Evolutionary conservation across 2,888 invertebrate species (phyloP).

Genomic region (Octodonta nipae): DNA sequence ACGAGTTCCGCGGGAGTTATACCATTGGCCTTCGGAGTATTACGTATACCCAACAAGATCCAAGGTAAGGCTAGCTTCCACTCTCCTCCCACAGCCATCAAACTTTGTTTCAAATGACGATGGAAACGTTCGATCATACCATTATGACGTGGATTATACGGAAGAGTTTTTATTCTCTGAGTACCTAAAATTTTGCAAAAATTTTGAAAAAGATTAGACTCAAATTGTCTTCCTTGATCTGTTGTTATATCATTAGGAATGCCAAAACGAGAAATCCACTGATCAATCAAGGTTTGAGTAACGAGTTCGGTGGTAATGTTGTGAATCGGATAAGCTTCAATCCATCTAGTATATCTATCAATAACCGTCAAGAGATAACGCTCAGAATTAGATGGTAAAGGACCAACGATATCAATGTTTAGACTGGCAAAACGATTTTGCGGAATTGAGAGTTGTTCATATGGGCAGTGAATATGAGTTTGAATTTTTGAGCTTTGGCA

Average conservation of each 20-base stretch:
- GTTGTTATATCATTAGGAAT: background rate
- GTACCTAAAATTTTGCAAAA: background rate
- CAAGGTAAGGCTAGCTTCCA: too few relatives aligned
- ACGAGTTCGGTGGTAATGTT: background rate
- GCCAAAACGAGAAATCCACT: background rate
- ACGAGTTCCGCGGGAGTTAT: too few relatives aligned
- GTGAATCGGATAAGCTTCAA: background rate
- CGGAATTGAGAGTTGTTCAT: too few relatives aligned
- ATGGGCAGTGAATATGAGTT: too few relatives aligned
- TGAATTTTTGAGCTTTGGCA: too few relatives aligned
- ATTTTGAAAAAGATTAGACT: background rate
- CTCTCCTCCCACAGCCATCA: too few relatives aligned
- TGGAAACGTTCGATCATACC: constrained; percentile 9
- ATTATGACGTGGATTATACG: constrained; percentile 13
- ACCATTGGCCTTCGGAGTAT: too few relatives aligned
- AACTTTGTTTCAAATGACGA: constrained; percentile 10
- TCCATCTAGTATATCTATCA: background rate
- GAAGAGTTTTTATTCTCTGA: background rate
- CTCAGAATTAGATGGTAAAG: too few relatives aligned
- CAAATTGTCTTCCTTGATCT: background rate
- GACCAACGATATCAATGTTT: too few relatives aligned
- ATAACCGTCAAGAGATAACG: background rate
- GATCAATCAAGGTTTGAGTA: background rate
- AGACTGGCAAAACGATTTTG: too few relatives aligned
- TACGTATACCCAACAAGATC: too few relatives aligned